These are phyloP conservation scores for Ammodytes dubius DNA, from an alignment of 2,113 vertebrate species.

Conservation along the genomic window DNA sequence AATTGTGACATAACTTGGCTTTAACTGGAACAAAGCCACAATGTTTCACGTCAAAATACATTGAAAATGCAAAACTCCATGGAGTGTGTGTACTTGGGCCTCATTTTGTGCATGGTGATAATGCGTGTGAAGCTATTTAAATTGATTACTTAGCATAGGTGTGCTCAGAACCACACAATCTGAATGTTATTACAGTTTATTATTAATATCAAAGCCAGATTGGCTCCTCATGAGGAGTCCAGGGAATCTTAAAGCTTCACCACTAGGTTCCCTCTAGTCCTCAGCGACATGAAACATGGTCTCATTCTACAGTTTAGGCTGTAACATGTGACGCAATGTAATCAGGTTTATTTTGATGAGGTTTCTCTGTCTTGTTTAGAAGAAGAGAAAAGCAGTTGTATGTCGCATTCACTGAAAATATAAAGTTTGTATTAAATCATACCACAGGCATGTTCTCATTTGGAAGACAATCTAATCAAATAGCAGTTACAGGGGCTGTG, in stretches of 20 bases:
- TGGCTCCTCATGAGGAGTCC: neutral
- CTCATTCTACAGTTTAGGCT: constrained; percentile 24
- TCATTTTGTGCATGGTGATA: constrained; percentile 12
- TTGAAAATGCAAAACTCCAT: too few relatives aligned
- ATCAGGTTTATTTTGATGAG: neutral
- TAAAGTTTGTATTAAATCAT: neutral
- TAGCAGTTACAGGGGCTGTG: neutral
- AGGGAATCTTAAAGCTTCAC: neutral
- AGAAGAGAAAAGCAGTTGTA: neutral
- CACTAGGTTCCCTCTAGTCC: neutral
- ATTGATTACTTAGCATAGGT: constrained; percentile 22
- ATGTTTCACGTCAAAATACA: too few relatives aligned
- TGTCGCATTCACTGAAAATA: neutral
- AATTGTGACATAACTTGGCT: too few relatives aligned
- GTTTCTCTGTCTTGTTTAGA: neutral
- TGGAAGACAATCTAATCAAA: neutral
- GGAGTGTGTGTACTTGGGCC: too few relatives aligned
- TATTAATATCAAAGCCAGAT: constrained; percentile 9
- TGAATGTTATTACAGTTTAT: constrained; percentile 27
- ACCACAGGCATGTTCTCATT: neutral
- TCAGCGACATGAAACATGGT: constrained; percentile 27
- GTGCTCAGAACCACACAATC: neutral
- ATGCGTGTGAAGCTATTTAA: neutral
- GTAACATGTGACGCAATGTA: neutral
- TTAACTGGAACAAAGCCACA: too few relatives aligned